Evolutionary conservation across 2,888 invertebrate species (phyloP).

Genomic region (Chelonus formosanus): DNA sequence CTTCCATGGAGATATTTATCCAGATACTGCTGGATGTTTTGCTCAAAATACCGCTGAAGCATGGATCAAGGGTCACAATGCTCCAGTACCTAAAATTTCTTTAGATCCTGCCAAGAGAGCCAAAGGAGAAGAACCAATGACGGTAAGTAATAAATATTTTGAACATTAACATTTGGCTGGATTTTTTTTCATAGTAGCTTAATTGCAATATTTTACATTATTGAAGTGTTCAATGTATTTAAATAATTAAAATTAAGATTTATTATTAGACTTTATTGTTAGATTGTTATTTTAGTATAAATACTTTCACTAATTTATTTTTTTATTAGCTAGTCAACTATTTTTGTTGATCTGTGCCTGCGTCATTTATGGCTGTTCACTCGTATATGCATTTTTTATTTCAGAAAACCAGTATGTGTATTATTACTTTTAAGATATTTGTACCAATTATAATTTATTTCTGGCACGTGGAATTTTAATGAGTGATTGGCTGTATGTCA

Average conservation of each 20-base stretch:
- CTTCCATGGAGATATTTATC: conserved; percentile 93
- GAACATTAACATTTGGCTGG: background rate
- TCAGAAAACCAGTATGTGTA: conserved; percentile 54
- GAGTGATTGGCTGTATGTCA: conserved; percentile 43
- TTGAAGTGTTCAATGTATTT: no score
- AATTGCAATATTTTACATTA: no score
- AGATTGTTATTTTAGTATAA: no score
- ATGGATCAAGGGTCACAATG: conserved; percentile 83
- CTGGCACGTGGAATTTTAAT: conserved; percentile 55
- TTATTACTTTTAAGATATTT: conserved; percentile 47
- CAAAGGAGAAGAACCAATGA: conserved; percentile 70
- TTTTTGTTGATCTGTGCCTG: conserved; percentile 3
- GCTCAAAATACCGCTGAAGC: conserved; percentile 82
- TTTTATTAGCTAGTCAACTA: conserved; percentile 5
- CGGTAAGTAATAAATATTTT: conserved; percentile 65
- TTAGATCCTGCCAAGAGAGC: conserved; percentile 81
- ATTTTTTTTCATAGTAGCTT: conserved; percentile 3
- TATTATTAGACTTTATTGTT: no score
- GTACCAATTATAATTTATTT: conserved; percentile 38
- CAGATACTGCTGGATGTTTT: conserved; percentile 84
- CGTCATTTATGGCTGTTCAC: conserved; percentile 26
- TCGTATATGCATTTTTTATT: conserved; percentile 42
- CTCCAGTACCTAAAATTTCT: conserved; percentile 81
- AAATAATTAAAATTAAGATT: no score
- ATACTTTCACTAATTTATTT: background rate